These are phyloP conservation scores for Sciurus niger DNA, from an alignment of 2,113 vertebrate species.

Conservation along the genomic window DNA sequence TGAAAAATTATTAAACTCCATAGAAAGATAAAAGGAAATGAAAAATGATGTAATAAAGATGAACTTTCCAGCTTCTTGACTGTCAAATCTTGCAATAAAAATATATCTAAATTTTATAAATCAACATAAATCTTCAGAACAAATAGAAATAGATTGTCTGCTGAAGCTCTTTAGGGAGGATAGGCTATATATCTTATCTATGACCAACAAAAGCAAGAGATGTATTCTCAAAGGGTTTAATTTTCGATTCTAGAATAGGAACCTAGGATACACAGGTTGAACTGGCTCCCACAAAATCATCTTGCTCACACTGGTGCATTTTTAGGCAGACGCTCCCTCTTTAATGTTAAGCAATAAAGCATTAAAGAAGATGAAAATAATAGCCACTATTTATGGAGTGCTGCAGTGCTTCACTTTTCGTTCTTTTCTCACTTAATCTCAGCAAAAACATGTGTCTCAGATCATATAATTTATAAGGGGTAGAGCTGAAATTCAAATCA, in stretches of 20 bases:
- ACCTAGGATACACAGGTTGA: not conserved
- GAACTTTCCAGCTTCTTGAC: slow-evolving; percentile 59
- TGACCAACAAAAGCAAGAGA: slow-evolving; percentile 49
- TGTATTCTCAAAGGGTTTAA: not conserved
- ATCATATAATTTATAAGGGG: not conserved
- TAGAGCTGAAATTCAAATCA: slow-evolving; percentile 6
- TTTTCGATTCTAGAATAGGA: not conserved
- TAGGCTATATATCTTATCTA: slow-evolving; percentile 35
- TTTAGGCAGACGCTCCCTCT: slow-evolving; percentile 29
- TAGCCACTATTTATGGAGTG: not conserved
- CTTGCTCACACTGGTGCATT: not conserved
- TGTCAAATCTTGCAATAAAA: slow-evolving; percentile 73
- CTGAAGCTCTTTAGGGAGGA: slow-evolving; percentile 44
- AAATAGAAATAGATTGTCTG: slow-evolving; percentile 56
- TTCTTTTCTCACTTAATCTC: slow-evolving; percentile 26
- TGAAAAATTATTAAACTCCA: slow-evolving; percentile 71
- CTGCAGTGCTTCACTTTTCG: not conserved
- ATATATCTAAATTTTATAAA: slow-evolving; percentile 51
- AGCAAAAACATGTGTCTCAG: not conserved
- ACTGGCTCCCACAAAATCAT: not conserved
- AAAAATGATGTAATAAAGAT: slow-evolving; percentile 77
- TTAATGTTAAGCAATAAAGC: not conserved
- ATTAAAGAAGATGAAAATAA: not conserved
- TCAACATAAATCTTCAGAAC: slow-evolving; percentile 67
- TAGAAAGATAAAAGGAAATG: slow-evolving; percentile 71